A percentile compares a stretch with the other conserved stretches of the same genome.
phyloP scores from a whole-genome alignment of 2,797 vertebrate species.

The Lepus oiostolus region DNA sequence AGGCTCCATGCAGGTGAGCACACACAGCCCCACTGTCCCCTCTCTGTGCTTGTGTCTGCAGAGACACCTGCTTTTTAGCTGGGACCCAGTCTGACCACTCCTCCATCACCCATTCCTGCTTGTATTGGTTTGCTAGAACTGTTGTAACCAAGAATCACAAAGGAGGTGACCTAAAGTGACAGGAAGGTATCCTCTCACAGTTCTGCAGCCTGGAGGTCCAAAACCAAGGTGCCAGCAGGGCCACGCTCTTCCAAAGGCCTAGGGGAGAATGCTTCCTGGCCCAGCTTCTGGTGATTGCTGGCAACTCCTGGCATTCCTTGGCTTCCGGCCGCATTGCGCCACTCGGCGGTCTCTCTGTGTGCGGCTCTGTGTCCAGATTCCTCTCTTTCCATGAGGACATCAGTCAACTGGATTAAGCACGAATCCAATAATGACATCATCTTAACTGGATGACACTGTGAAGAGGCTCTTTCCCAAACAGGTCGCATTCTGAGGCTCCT shows the following conservation, averaged over 20 bases:
- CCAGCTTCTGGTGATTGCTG: background rate
- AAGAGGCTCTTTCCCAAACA: background rate
- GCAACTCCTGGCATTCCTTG: background rate
- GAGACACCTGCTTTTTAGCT: no score
- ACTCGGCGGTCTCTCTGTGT: background rate
- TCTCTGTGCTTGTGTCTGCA: background rate
- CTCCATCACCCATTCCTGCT: background rate
- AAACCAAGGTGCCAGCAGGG: background rate
- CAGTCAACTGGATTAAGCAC: background rate
- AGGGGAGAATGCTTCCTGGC: background rate
- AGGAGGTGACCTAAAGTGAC: background rate
- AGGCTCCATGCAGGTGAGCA: background rate
- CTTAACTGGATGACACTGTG: background rate
- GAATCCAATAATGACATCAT: background rate
- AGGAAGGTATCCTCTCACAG: background rate
- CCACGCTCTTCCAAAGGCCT: background rate
- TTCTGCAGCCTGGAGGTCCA: background rate
- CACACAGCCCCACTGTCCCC: no score
- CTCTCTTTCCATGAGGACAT: background rate
- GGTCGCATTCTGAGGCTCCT: background rate
- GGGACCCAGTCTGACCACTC: background rate
- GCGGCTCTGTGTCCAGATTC: background rate
- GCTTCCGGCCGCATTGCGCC: background rate
- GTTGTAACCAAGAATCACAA: background rate
- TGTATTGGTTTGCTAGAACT: background rate